Evolutionary conservation across 2,113 vertebrate species (phyloP).

Genomic region (Macrotus californicus): DNA sequence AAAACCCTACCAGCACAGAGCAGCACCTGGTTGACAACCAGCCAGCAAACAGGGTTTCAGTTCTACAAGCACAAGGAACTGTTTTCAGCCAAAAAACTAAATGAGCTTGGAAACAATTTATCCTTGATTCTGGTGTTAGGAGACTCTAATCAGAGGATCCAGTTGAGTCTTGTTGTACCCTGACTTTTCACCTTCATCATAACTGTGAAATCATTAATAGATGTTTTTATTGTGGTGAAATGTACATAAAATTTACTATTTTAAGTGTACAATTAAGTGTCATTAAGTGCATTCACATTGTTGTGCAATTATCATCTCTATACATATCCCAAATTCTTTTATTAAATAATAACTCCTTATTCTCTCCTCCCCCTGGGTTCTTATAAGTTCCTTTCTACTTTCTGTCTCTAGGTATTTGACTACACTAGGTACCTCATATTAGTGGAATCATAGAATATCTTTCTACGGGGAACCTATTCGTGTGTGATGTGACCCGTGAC

Average conservation of each 20-base stretch:
- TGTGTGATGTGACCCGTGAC: too few relatives aligned
- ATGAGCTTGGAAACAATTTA: not conserved
- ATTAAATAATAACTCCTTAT: not conserved
- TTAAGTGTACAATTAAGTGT: not conserved
- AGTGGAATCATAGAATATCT: not conserved
- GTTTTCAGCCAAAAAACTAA: not conserved
- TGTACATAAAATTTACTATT: not conserved
- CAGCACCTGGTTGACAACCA: not conserved
- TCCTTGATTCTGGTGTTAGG: not conserved
- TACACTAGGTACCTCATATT: not conserved
- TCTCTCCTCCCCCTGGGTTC: not conserved
- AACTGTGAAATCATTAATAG: not conserved
- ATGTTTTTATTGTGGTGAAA: not conserved
- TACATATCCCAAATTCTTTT: not conserved
- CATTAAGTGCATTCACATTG: not conserved
- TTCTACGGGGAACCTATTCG: too few relatives aligned
- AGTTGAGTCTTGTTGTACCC: not conserved
- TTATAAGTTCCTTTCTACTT: not conserved
- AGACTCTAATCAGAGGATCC: not conserved
- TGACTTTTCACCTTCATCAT: not conserved
- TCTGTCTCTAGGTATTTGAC: not conserved
- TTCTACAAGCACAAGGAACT: not conserved
- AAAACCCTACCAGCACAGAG: not conserved
- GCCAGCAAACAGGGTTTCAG: not conserved
- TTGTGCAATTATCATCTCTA: not conserved